Base-by-base conservation (phyloP, 1,140 invertebrate genomes). In the Pseudomyrmex concolor region DNA sequence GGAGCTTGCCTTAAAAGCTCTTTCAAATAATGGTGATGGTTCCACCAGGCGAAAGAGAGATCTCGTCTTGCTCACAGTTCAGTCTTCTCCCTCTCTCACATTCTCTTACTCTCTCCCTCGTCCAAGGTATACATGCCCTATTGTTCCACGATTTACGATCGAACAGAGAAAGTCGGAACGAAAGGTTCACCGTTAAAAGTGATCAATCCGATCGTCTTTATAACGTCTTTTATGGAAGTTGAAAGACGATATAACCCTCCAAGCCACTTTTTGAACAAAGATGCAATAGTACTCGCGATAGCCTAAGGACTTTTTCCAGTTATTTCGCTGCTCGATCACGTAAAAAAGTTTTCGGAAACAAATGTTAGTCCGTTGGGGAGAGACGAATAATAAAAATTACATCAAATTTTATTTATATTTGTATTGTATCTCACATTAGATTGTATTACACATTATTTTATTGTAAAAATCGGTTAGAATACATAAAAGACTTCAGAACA, bases 1-100 rank as follows among this genome's bases (percentile, higher is more conserved):
- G 84, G 70, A 89, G 89, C 88, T 88, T 88, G 86, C 66, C 88
- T 90, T 90, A 90, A 91, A 91, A 91, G 89, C 86, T 90, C 90
- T 84, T 88, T 84, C 86, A 86, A 89, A 90, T 91, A 91, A 91
- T 90, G 86, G 86, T 68, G 84, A 89, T 76, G 80, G 71, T 80
- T 88, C 78, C 54, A 71, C n/a, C 59, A 54, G 13, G 62, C 57
- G 70, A 83, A 86, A 88, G 70, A 83, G 84, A 88, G 87, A 85
- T 85, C 78, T 60, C 55, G 74, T 17, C 70, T 76, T 57, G 19
- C 43, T 54, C 57, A 54, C 68, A 48, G 48, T 10, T 73, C 70
- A 15, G n/a, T n/a, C 50, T 17, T 50, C 22, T 51, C 77, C 22
- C 25, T 19, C 34, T 34, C 34, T 34, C 34, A 34, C 34, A 34